A percentile compares a stretch with the other conserved stretches of the same genome.
Conservation (phyloP, 2,113 vertebrate species). For the Dicentrarchus labrax region DNA sequence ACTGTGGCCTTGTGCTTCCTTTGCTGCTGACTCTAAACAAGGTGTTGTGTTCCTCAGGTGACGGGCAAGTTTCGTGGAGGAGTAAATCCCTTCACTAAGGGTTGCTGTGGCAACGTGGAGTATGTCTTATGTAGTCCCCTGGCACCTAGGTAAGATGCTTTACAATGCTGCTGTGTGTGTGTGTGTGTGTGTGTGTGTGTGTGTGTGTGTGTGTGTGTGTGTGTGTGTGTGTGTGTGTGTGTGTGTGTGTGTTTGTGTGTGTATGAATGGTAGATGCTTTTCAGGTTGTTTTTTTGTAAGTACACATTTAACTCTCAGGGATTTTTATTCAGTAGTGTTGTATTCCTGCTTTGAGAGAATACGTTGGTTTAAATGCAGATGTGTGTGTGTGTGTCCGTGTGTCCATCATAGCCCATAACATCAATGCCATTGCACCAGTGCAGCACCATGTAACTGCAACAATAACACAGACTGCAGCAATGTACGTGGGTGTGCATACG, state of each 20-base stretch:
- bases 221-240: no score
- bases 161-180: background rate
- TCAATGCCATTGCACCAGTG: background rate
- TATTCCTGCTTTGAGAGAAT: background rate
- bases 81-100: conserved; percentile 97
- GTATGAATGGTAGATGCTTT: background rate
- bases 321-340: background rate
- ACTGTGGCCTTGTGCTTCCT: conserved; percentile 34
- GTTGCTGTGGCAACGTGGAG: conserved; percentile 97
- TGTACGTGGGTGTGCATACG: conserved; percentile 21
- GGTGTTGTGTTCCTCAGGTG: conserved; percentile 83
- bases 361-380: background rate
- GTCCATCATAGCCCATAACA: background rate
- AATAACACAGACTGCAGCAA: background rate
- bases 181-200: background rate
- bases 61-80: conserved; percentile 99
- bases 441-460: conserved; percentile 7
- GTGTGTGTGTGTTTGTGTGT: background rate
- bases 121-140: conserved; percentile 96
- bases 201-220: no score
- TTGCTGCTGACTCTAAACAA: conserved; percentile 38
- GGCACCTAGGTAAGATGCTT: conserved; percentile 89
- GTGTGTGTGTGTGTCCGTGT: background rate
- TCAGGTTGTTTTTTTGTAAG: background rate
- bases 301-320: background rate